These are phyloP conservation scores for Malthinus flaveolus DNA, from an alignment of 2,888 invertebrate species.

Conservation along the genomic window DNA sequence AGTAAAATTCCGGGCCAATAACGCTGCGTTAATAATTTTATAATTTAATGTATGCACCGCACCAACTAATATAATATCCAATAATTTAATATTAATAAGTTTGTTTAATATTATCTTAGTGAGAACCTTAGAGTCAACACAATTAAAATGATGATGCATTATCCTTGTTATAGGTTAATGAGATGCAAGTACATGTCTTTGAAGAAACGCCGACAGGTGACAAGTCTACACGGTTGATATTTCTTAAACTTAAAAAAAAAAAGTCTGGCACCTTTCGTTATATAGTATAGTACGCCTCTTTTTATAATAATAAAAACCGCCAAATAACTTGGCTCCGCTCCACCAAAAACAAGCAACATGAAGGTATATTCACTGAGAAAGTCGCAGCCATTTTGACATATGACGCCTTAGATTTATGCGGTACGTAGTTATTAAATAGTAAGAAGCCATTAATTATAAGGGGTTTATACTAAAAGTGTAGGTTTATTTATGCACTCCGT, in stretches of 20 bases:
- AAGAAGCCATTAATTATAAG: conserved; percentile 46
- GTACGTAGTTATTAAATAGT: conserved; percentile 50
- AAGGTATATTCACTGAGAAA: conserved; percentile 13
- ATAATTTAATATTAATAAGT: not conserved
- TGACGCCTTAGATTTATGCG: conserved; percentile 44
- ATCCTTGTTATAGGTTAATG: conserved; percentile 43
- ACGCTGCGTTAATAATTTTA: too few relatives aligned
- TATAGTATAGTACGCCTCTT: conserved; percentile 34
- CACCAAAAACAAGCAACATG: conserved; percentile 46
- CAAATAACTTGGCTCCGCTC: conserved; percentile 44
- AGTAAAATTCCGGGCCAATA: too few relatives aligned
- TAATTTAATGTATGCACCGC: too few relatives aligned
- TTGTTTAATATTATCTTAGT: conserved; percentile 24
- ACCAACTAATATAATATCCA: too few relatives aligned
- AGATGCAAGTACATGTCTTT: conserved; percentile 43
- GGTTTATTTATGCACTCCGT: conserved; percentile 36
- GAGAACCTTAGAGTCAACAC: conserved; percentile 25
- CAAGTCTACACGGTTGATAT: conserved; percentile 40
- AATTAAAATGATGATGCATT: conserved; percentile 40
- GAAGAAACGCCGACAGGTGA: conserved; percentile 45
- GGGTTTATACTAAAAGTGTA: conserved; percentile 45
- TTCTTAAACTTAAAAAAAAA: conserved; percentile 35
- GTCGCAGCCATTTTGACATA: conserved; percentile 49
- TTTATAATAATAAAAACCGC: conserved; percentile 25
- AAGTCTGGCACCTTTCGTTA: conserved; percentile 40